These are phyloP conservation scores for Cephus rjabovi DNA, from an alignment of 2,888 invertebrate species.

Conservation along the genomic window DNA sequence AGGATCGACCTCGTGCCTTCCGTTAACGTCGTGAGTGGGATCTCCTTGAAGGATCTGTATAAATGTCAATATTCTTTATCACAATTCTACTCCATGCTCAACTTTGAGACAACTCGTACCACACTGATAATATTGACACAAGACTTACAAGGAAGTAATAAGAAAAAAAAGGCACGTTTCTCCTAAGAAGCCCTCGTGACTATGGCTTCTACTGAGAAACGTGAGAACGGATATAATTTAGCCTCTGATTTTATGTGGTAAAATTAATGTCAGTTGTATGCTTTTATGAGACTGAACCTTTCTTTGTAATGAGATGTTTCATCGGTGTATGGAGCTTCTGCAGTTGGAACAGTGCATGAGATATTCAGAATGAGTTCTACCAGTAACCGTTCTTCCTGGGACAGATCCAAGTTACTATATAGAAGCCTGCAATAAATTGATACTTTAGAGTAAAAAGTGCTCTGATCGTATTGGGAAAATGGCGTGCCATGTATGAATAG, in stretches of 20 bases:
- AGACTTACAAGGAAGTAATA: background rate
- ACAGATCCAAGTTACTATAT: conserved; percentile 54
- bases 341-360: background rate
- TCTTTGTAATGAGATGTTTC: conserved; percentile 18
- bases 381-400: conserved; percentile 48
- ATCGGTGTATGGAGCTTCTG: conserved; percentile 2
- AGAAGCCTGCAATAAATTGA: conserved; percentile 50
- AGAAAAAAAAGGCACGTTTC: background rate
- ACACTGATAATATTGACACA: background rate
- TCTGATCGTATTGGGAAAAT: background rate
- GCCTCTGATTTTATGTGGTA: background rate
- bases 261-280: background rate
- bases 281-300: conserved; percentile 28
- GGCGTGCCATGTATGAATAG: background rate
- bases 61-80: background rate
- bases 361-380: conserved; percentile 45
- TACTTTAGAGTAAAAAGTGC: background rate
- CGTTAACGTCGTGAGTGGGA: background rate
- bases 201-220: background rate
- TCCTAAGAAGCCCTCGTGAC: background rate
- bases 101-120: background rate
- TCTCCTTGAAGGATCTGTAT: background rate
- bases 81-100: background rate
- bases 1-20: background rate
- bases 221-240: background rate